Evolutionary conservation across 2,888 invertebrate genomes (phyloP).

Genomic region (Poecilus cupreus): DNA sequence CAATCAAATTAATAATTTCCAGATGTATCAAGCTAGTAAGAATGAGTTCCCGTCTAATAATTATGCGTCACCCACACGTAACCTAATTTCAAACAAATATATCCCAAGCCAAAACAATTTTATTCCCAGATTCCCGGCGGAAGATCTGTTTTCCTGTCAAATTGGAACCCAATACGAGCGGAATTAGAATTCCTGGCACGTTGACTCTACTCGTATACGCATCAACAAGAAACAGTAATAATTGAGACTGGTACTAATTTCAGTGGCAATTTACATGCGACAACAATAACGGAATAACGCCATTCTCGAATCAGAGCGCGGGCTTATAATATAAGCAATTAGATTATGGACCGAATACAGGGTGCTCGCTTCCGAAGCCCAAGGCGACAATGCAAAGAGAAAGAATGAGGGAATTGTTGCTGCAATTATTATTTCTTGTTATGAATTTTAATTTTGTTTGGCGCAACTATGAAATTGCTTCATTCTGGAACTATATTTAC

Average conservation of each 20-base stretch:
- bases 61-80: conserved; percentile 21
- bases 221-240: conserved; percentile 57
- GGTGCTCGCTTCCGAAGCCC: background rate
- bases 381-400: background rate
- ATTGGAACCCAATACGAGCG: conserved; percentile 40
- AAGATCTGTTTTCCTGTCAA: conserved; percentile 45
- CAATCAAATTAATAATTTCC: conserved; percentile 19
- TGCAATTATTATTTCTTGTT: conserved; percentile 11
- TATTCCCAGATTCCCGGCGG: background rate
- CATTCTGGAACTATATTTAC: background rate
- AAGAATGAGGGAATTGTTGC: background rate
- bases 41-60: conserved; percentile 21
- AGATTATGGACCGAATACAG: conserved; percentile 27
- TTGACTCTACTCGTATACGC: conserved; percentile 31
- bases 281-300: conserved; percentile 37
- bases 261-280: conserved; percentile 54
- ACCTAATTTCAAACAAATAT: conserved; percentile 26
- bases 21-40: conserved; percentile 16
- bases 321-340: conserved; percentile 41
- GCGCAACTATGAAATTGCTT: background rate
- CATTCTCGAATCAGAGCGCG: conserved; percentile 29
- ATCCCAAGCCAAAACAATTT: conserved; percentile 21
- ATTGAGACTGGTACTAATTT: conserved; percentile 59
- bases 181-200: conserved; percentile 41
- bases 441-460: background rate